A percentile compares a stretch with the other conserved stretches of the same genome.
phyloP scores from a whole-genome alignment of 1,140 invertebrate genomes.

The Pachyrhynchus sulphureomaculatus region DNA sequence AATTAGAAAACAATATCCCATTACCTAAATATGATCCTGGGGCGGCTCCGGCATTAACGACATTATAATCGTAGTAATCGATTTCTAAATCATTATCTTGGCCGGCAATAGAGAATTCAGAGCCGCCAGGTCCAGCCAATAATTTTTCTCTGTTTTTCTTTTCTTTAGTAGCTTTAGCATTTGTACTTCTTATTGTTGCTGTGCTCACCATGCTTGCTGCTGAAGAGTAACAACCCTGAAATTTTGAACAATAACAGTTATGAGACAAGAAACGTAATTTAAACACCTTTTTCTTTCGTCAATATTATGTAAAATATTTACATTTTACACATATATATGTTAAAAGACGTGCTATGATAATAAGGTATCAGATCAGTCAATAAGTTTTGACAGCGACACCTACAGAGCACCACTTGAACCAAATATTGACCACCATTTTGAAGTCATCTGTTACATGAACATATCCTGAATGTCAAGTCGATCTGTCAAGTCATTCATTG shows the following conservation, averaged over 20 bases:
- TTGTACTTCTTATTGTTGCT: constrained; percentile 63
- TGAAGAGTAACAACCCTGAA: constrained; percentile 70
- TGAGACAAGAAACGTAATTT: not conserved
- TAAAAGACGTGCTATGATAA: too few species aligned
- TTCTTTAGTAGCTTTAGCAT: constrained; percentile 76
- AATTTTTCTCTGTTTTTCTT: constrained; percentile 69
- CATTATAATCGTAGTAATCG: constrained; percentile 88
- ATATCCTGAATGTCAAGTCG: too few species aligned
- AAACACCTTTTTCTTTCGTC: not conserved
- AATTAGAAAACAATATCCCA: too few species aligned
- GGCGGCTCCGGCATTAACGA: constrained; percentile 74
- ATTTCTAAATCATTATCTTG: constrained; percentile 75
- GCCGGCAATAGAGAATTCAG: constrained; percentile 75
- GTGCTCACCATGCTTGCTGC: constrained; percentile 60
- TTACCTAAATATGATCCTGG: constrained; percentile 62
- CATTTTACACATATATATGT: too few species aligned
- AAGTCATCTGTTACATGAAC: too few species aligned
- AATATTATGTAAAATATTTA: too few species aligned
- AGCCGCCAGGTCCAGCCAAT: constrained; percentile 62
- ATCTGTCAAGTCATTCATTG: too few species aligned
- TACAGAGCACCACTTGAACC: too few species aligned
- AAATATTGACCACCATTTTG: too few species aligned
- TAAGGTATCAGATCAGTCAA: too few species aligned
- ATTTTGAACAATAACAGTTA: not conserved
- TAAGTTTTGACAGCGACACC: too few species aligned